A percentile compares a stretch with the other conserved stretches of the same genome.
Evolutionary conservation across 2,113 vertebrate species (phyloP).

Genomic region (Oplegnathus fasciatus): DNA sequence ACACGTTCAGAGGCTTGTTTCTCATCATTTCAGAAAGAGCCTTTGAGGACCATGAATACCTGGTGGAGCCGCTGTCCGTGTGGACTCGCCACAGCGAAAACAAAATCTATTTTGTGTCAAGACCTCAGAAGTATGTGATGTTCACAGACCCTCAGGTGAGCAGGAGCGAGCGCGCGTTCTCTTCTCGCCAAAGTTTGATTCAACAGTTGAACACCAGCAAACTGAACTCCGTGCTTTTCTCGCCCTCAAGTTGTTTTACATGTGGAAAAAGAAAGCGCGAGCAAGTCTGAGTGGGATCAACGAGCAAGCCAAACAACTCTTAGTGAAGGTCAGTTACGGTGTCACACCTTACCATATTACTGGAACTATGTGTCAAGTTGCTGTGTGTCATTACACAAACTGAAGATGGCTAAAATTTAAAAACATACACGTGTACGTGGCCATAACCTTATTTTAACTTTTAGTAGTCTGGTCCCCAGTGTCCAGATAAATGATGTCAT

Average conservation of each 20-base stretch:
- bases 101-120: slow-evolving; percentile 89
- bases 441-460: background rate
- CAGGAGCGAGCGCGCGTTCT: background rate
- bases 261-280: slow-evolving; percentile 86
- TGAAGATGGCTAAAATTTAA: background rate
- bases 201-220: background rate
- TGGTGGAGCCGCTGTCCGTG: slow-evolving; percentile 90
- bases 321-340: slow-evolving; percentile 87
- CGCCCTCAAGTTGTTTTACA: slow-evolving; percentile 88
- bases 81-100: slow-evolving; percentile 94
- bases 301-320: slow-evolving; percentile 86
- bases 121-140: slow-evolving; percentile 90
- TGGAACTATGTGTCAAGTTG: background rate
- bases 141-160: slow-evolving; percentile 95
- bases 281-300: slow-evolving; percentile 83
- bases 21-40: slow-evolving; percentile 87
- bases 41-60: slow-evolving; percentile 95
- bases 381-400: background rate
- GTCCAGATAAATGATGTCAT: too few relatives aligned
- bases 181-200: background rate
- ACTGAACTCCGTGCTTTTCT: background rate
- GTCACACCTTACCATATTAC: slow-evolving; percentile 2
- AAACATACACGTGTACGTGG: background rate
- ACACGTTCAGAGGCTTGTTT: background rate
- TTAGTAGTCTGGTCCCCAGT: too few relatives aligned